phyloP scores from a whole-genome alignment of 1,140 invertebrate species.

The Lasioglossum baleicum region DNA sequence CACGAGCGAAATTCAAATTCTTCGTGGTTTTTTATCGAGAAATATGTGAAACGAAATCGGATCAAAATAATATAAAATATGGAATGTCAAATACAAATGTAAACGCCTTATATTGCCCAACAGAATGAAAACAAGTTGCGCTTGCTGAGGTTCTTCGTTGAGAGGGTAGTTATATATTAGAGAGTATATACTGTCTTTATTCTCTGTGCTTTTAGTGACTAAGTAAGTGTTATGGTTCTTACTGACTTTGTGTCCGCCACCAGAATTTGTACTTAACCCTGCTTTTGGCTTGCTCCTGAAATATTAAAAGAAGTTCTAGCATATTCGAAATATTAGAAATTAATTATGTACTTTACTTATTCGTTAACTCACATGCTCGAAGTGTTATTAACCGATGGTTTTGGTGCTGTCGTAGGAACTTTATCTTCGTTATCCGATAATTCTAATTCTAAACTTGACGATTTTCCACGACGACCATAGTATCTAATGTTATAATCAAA shows the following conservation, averaged over 20 bases:
- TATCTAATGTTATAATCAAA: conserved; percentile 78
- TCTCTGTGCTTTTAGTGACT: conserved; percentile 76
- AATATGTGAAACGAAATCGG: conserved; percentile 15
- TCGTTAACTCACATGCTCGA: conserved; percentile 69
- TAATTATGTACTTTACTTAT: neutral
- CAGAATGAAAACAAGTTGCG: conserved; percentile 56
- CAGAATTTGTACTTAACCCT: conserved; percentile 85
- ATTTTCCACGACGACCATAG: conserved; percentile 84
- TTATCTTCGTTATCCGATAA: conserved; percentile 77
- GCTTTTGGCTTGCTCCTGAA: conserved; percentile 79
- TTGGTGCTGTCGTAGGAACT: conserved; percentile 61
- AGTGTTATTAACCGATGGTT: conserved; percentile 67
- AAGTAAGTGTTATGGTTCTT: conserved; percentile 89
- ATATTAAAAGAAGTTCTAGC: conserved; percentile 23
- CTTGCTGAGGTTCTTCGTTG: conserved; percentile 50
- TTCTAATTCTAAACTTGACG: conserved; percentile 78
- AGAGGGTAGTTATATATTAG: conserved; percentile 59
- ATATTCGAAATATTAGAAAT: neutral
- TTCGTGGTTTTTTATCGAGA: conserved; percentile 14
- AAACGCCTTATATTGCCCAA: conserved; percentile 31
- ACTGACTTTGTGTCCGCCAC: conserved; percentile 95
- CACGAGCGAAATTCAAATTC: conserved; percentile 31
- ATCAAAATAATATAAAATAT: conserved; percentile 44
- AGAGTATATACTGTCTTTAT: conserved; percentile 63
- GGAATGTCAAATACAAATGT: conserved; percentile 25